Conservation (phyloP, 2,113 vertebrate species). For the Ancistrus triradiatus region DNA sequence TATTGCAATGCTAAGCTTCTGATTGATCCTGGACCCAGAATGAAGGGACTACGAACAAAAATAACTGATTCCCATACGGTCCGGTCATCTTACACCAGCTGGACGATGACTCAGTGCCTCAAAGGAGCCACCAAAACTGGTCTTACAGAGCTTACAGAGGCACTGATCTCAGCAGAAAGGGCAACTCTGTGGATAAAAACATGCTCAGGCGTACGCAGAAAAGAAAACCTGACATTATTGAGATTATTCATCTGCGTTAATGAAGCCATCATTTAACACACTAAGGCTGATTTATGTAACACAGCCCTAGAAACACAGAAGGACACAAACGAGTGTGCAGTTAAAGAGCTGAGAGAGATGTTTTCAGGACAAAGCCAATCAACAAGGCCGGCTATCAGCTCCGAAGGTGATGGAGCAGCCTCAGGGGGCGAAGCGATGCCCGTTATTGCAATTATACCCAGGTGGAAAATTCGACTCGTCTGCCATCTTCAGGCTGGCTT, state of each 20-base stretch:
- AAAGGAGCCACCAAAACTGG: too few species aligned
- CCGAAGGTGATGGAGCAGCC: conserved; percentile 26
- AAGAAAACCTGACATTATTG: too few species aligned
- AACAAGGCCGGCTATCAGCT: conserved; percentile 37
- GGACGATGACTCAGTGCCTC: too few species aligned
- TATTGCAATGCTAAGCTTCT: too few species aligned
- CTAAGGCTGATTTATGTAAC: not conserved
- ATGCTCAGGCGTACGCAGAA: too few species aligned
- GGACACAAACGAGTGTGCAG: conserved; percentile 28
- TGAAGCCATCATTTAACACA: not conserved
- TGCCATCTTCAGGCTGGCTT: conserved; percentile 4
- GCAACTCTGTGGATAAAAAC: too few species aligned
- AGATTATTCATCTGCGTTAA: not conserved
- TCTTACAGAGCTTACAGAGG: too few species aligned
- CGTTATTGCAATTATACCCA: conserved; percentile 23
- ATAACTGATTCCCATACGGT: too few species aligned
- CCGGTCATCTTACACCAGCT: too few species aligned
- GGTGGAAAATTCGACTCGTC: conserved; percentile 27
- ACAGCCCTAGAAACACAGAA: conserved; percentile 12
- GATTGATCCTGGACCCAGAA: too few species aligned
- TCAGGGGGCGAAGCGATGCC: conserved; percentile 16
- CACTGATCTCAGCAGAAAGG: too few species aligned
- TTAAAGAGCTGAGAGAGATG: conserved; percentile 25
- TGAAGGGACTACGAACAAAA: too few species aligned
- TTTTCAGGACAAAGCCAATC: conserved; percentile 38